These are phyloP conservation scores for Trypoxylus dichotomus DNA, from an alignment of 1,140 invertebrate genomes.

Conservation along the genomic window DNA sequence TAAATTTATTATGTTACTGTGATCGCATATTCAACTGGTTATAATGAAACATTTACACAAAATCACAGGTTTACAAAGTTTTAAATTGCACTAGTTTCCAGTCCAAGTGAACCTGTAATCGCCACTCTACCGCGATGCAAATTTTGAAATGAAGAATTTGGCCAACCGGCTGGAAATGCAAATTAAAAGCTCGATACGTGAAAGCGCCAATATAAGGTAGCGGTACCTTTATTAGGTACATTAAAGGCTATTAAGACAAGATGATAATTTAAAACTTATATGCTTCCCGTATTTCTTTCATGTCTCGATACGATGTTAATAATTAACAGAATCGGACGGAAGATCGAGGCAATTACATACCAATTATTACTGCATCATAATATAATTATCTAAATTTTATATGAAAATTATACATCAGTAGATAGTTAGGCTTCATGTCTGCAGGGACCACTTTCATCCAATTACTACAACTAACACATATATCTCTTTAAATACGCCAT, in stretches of 20 bases:
- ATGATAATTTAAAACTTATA: not conserved
- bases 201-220: not conserved
- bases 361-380: not conserved
- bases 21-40: too few species aligned
- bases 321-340: not conserved
- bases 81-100: too few species aligned
- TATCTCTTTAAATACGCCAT: not conserved
- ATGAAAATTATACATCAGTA: not conserved
- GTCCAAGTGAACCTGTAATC: too few species aligned
- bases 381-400: not conserved
- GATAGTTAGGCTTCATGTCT: not conserved
- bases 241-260: not conserved
- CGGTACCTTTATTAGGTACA: not conserved
- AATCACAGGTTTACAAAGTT: too few species aligned
- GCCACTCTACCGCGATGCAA: too few species aligned
- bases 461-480: constrained; percentile 3
- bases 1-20: too few species aligned
- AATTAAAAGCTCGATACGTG: too few species aligned
- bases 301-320: too few species aligned
- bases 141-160: too few species aligned
- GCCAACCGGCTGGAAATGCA: too few species aligned
- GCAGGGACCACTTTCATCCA: not conserved
- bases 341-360: not conserved
- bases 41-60: too few species aligned
- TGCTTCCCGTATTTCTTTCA: not conserved